phyloP scores from a whole-genome alignment of 2,113 vertebrate genomes.

The Acinonyx jubatus region DNA sequence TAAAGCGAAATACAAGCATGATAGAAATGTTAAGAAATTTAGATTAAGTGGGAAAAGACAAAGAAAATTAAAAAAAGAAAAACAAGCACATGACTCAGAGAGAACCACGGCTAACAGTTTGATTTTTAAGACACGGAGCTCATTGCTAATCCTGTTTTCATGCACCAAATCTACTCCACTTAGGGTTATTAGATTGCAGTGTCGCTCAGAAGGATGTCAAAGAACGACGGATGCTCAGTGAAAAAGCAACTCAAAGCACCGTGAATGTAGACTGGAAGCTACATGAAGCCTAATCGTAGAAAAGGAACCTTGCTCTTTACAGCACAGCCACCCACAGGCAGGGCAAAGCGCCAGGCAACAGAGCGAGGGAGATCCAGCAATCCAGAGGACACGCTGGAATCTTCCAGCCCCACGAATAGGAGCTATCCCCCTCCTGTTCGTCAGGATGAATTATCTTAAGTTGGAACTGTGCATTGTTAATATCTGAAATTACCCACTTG shows the following conservation, averaged over 20 bases:
- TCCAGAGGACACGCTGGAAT: accelerated
- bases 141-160: background rate
- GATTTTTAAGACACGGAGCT: background rate
- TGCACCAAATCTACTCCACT: background rate
- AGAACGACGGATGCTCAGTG: background rate
- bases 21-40: background rate
- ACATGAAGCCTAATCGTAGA: background rate
- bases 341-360: background rate
- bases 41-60: background rate
- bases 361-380: background rate
- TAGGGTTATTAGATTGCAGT: background rate
- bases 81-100: background rate
- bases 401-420: background rate
- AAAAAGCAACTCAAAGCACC: background rate
- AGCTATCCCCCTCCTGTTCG: background rate
- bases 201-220: background rate
- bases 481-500: background rate
- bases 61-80: background rate
- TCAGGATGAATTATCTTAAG: conserved; percentile 35
- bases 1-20: background rate
- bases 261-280: background rate
- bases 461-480: background rate
- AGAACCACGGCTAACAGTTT: background rate
- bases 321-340: background rate
- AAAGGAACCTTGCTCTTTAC: background rate